Base-by-base conservation (phyloP, 1,140 invertebrate genomes). In the Zeugodacus cucurbitae region DNA sequence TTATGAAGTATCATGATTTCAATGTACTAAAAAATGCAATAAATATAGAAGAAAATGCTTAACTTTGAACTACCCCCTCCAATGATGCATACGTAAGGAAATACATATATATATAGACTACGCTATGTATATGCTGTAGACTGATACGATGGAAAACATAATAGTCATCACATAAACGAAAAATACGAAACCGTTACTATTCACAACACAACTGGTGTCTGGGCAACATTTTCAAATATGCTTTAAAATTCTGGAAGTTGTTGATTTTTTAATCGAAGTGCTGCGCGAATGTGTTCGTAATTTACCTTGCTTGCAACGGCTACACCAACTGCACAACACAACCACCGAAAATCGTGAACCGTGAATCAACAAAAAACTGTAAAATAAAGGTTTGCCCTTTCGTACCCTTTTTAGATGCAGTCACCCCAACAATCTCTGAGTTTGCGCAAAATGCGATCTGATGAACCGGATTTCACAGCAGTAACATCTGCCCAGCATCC, bases 301-400 rank as follows among this genome's bases (percentile, higher is more conserved):
- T 14, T 70, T 22, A 70, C 32, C 32, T 70, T 37, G 32, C 14
- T 37, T 41, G 0, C 3, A 70, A 34, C 67, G 32, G 7, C 67
- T 0, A 70, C 34, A 37, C 67, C 8, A 20, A 37, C 67, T 70
- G 74, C 74, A n/a, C 41, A 3, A 22, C 41, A 26, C 22, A 78
- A 78, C 41, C 41, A 78, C 58, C 58, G 10, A 44, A 48, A 78
- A 48, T 29, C 3, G 44, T 48, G 22, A 4, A 48, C 37, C 32
- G n/a, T 78, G 74, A 78, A n/a, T 44, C 74, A 78, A 78, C 74
- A 78, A 78, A 70, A 78, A 78, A 78, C 41, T 44, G 74, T 78
- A 78, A 78, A 78, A 44, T 78, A 78, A 78, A 78, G 41, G 74
- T 78, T 78, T 48, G n/a, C 74, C 67, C 37, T 34, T 78, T 41